phyloP scores from a whole-genome alignment of 2,888 invertebrate species.

The Caenorhabditis japonica region DNA sequence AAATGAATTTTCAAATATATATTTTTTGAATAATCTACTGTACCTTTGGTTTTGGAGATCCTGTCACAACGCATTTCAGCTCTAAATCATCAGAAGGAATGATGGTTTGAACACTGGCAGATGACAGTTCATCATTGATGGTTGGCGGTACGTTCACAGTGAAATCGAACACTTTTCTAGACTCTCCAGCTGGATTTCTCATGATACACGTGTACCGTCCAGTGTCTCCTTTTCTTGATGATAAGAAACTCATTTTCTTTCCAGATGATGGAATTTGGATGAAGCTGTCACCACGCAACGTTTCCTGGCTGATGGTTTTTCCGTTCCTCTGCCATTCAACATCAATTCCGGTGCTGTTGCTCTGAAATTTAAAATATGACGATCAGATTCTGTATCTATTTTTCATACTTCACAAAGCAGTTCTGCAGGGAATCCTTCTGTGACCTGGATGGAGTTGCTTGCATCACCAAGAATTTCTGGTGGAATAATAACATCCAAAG shows the following conservation, averaged over 20 bases:
- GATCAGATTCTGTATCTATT: background rate
- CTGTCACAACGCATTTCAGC: constrained; percentile 77
- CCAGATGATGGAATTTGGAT: constrained; percentile 68
- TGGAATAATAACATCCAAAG: constrained; percentile 70
- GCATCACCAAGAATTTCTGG: constrained; percentile 64
- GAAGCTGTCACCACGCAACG: constrained; percentile 61
- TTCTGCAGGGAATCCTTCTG: constrained; percentile 36
- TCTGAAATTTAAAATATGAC: constrained; percentile 4
- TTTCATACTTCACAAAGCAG: constrained; percentile 37
- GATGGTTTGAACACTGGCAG: constrained; percentile 61
- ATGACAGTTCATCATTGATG: constrained; percentile 70
- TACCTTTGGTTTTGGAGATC: constrained; percentile 42
- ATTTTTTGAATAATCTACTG: background rate
- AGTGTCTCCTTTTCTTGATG: constrained; percentile 61
- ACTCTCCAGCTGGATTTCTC: constrained; percentile 72
- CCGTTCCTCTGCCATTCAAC: constrained; percentile 75
- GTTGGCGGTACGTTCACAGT: constrained; percentile 68
- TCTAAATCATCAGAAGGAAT: constrained; percentile 68
- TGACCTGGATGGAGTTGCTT: constrained; percentile 11
- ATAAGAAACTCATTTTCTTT: constrained; percentile 66
- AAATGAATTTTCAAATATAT: too few species aligned
- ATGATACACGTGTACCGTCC: constrained; percentile 67
- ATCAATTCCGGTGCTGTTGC: constrained; percentile 46
- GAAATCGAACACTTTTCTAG: constrained; percentile 71
- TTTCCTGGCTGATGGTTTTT: constrained; percentile 57